phyloP scores from a whole-genome alignment of 2,113 vertebrate genomes.

The Cyprinodon variegatus region DNA sequence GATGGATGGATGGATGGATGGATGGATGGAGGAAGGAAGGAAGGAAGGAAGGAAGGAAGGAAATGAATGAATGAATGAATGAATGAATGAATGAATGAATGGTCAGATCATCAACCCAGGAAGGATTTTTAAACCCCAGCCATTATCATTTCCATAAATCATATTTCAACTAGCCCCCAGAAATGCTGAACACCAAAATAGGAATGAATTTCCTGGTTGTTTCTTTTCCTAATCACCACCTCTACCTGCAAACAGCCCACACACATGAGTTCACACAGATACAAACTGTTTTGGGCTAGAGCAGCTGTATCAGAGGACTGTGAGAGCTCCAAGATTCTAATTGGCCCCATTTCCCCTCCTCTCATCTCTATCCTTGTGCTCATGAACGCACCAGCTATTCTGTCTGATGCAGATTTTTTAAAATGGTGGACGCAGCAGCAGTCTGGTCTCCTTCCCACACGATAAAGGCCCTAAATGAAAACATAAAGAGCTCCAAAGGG shows the following conservation, averaged over 20 bases:
- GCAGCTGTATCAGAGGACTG: constrained; percentile 52
- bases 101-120: neutral
- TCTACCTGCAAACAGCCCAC: constrained; percentile 39
- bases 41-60: too few species aligned
- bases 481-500: constrained; percentile 48
- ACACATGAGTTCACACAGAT: constrained; percentile 12
- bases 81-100: neutral
- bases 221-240: constrained; percentile 48
- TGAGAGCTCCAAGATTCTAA: constrained; percentile 70
- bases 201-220: constrained; percentile 57
- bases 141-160: constrained; percentile 66
- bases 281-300: constrained; percentile 32
- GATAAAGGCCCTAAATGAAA: constrained; percentile 57
- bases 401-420: constrained; percentile 52
- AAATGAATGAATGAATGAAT: neutral
- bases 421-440: constrained; percentile 48
- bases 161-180: constrained; percentile 56
- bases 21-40: neutral
- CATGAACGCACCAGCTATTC: constrained; percentile 55
- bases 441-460: constrained; percentile 56
- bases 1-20: neutral
- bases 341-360: constrained; percentile 72
- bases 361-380: constrained; percentile 65
- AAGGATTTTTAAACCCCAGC: neutral
- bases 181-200: constrained; percentile 64